A percentile compares a stretch with the other conserved stretches of the same genome.
These are phyloP conservation scores for Drosophila mimica DNA, from an alignment of 2,888 invertebrate species.

Conservation along the genomic window DNA sequence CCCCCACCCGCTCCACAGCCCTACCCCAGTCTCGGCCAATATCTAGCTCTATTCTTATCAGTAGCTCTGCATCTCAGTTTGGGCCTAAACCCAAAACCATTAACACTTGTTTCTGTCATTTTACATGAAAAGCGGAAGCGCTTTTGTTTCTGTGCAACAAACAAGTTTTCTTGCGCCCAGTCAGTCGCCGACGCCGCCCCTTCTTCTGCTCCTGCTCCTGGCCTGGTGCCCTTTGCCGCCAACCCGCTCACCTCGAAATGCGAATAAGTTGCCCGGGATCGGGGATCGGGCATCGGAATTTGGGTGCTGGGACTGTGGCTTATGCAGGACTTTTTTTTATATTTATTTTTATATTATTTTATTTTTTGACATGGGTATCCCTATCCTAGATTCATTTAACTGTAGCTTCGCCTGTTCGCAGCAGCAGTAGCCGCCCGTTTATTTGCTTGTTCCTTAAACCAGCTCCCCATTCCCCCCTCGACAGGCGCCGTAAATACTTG, in stretches of 20 bases:
- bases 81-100: constrained; percentile 75
- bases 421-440: constrained; percentile 47
- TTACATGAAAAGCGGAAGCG: constrained; percentile 79
- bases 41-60: constrained; percentile 5
- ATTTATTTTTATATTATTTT: constrained; percentile 48
- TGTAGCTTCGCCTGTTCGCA: constrained; percentile 48
- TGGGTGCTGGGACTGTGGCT: constrained; percentile 16
- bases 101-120: constrained; percentile 81
- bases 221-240: background rate
- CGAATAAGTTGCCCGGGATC: constrained; percentile 8
- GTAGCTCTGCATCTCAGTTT: constrained; percentile 14
- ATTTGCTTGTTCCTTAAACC: constrained; percentile 61
- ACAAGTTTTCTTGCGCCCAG: constrained; percentile 69
- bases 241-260: constrained; percentile 30
- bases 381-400: constrained; percentile 70
- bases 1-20: too few relatives aligned
- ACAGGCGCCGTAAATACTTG: constrained; percentile 62
- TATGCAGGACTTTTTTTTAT: constrained; percentile 47
- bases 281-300: background rate
- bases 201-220: constrained; percentile 50
- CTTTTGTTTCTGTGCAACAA: constrained; percentile 80
- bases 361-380: constrained; percentile 74
- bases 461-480: constrained; percentile 2
- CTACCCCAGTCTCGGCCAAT: constrained; percentile 1
- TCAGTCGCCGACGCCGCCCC: constrained; percentile 24